A percentile compares a stretch with the other conserved stretches of the same genome.
These are phyloP conservation scores for Nebria salina DNA, from an alignment of 2,888 invertebrate species.

Conservation along the genomic window DNA sequence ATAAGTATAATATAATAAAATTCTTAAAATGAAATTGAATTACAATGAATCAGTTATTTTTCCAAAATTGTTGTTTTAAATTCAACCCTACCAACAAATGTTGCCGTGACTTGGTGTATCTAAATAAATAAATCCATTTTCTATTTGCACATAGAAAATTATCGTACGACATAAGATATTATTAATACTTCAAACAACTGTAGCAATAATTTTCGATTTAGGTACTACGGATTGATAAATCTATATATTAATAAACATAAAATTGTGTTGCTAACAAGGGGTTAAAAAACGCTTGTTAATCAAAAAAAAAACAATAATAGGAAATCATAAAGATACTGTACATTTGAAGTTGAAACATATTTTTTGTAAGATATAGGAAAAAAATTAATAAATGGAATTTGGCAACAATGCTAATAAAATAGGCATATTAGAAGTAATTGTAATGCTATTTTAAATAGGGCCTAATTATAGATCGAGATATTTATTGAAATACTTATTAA, in stretches of 20 bases:
- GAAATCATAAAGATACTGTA: constrained; percentile 37
- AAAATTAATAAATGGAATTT: neutral
- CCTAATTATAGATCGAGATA: neutral
- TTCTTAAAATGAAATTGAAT: neutral
- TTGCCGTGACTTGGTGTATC: constrained; percentile 41
- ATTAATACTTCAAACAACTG: constrained; percentile 7
- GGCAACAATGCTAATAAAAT: neutral
- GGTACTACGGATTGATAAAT: neutral
- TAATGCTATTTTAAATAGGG: neutral
- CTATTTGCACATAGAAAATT: constrained; percentile 32
- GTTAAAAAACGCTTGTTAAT: constrained; percentile 46
- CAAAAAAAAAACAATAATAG: constrained; percentile 34
- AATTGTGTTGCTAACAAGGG: constrained; percentile 42
- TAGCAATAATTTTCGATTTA: constrained; percentile 35
- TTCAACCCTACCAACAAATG: neutral
- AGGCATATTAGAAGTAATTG: neutral
- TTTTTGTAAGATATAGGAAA: constrained; percentile 36
- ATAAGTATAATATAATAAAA: no score
- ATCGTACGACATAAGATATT: neutral
- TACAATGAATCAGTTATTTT: neutral
- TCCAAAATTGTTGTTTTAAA: neutral
- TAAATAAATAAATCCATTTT: constrained; percentile 22
- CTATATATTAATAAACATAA: constrained; percentile 18
- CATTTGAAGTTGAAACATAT: constrained; percentile 30
- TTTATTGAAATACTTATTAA: neutral